A percentile compares a stretch with the other conserved stretches of the same genome.
Evolutionary conservation across 2,113 vertebrate genomes (phyloP).

Genomic region (rat (Rattus norvegicus)): DNA sequence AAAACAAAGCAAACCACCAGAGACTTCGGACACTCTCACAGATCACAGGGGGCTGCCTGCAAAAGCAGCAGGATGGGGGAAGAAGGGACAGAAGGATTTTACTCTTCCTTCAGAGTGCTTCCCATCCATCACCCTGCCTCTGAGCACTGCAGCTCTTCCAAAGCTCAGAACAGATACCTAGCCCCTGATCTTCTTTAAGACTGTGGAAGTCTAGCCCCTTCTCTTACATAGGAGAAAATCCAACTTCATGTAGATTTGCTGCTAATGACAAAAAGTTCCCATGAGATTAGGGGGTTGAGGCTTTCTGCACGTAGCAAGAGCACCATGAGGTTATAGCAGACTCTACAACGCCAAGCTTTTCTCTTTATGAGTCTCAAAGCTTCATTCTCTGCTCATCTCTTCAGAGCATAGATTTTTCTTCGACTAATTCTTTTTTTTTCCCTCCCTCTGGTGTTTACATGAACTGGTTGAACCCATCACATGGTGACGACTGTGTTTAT

Average conservation of each 20-base stretch:
- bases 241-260: not conserved
- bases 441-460: slow-evolving; percentile 84
- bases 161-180: not conserved
- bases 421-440: slow-evolving; percentile 62
- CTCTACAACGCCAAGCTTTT: not conserved
- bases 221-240: not conserved
- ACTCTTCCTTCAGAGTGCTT: slow-evolving; percentile 22
- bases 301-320: not conserved
- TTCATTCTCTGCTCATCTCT: not conserved
- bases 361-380: slow-evolving; percentile 5
- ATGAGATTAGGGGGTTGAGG: not conserved
- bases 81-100: not conserved
- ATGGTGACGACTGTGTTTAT: slow-evolving; percentile 85
- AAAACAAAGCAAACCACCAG: not conserved
- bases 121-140: not conserved
- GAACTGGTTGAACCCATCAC: slow-evolving; percentile 86
- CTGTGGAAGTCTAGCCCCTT: not conserved
- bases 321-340: not conserved
- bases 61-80: not conserved
- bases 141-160: not conserved
- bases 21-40: slow-evolving; percentile 17
- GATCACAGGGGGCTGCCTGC: slow-evolving; percentile 5
- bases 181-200: not conserved
- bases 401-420: slow-evolving; percentile 3
- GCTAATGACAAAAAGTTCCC: not conserved